Evolutionary conservation across 2,113 vertebrate genomes (phyloP).

Genomic region (Solea solea): DNA sequence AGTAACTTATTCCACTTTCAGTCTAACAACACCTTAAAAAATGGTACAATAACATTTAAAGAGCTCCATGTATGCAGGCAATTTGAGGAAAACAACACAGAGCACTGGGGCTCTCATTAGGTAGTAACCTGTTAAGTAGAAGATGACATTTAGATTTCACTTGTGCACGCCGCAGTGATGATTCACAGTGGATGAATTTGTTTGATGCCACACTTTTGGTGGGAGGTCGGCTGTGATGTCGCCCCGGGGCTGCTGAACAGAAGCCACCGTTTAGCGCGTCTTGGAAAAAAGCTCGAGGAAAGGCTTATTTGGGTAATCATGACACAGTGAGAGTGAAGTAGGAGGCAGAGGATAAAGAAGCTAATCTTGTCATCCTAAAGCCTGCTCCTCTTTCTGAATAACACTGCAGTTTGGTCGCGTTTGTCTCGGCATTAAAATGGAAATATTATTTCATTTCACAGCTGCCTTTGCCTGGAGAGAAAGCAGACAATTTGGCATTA

Average conservation of each 20-base stretch:
- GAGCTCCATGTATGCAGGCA: conserved; percentile 2
- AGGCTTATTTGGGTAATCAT: conserved; percentile 68
- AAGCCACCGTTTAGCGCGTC: conserved; percentile 67
- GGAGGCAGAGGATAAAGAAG: conserved; percentile 75
- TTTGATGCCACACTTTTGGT: conserved; percentile 44
- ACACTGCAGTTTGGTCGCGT: conserved; percentile 68
- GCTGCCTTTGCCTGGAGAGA: conserved; percentile 69
- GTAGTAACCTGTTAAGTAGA: conserved; percentile 14
- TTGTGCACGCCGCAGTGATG: conserved; percentile 17
- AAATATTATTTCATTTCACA: conserved; percentile 76
- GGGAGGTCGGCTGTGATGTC: conserved; percentile 47
- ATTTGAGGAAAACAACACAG: conserved; percentile 7
- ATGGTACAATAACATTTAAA: background rate
- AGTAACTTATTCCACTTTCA: background rate
- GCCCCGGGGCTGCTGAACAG: conserved; percentile 45
- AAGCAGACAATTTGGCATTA: conserved; percentile 73
- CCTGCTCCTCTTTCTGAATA: conserved; percentile 68
- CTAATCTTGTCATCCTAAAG: conserved; percentile 76
- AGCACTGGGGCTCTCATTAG: conserved; percentile 30
- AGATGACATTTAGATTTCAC: conserved; percentile 25
- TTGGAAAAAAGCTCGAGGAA: conserved; percentile 64
- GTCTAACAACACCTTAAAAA: background rate
- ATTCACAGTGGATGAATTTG: conserved; percentile 44
- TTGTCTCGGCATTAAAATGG: conserved; percentile 75
- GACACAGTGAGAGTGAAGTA: conserved; percentile 69